Evolutionary conservation across 2,888 invertebrate species (phyloP).

Genomic region (Sinopyrophorus schimmeli): DNA sequence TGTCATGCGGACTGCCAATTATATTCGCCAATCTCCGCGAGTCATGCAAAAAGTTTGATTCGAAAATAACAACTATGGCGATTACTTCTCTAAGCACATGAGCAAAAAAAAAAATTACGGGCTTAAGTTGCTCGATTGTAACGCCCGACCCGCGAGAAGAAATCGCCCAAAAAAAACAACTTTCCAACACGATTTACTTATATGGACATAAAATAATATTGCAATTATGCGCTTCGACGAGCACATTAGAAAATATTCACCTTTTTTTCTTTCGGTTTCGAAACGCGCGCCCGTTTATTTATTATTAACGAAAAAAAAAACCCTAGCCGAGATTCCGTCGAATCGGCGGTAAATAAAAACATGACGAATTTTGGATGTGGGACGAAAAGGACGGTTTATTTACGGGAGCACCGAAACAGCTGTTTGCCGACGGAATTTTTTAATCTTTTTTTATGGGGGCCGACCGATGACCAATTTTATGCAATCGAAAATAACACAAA

Average conservation of each 20-base stretch:
- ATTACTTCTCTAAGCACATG: constrained; percentile 3
- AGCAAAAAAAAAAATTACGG: no score
- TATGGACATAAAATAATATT: no score
- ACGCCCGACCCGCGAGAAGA: no score
- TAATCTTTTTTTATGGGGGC: no score
- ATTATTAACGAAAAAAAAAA: no score
- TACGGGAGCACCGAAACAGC: constrained; percentile 34
- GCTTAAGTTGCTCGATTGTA: no score
- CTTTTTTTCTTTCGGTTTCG: no score
- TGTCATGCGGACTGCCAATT: constrained; percentile 15
- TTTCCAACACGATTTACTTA: no score
- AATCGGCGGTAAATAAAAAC: constrained; percentile 20
- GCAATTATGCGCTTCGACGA: neutral
- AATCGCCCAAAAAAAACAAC: no score
- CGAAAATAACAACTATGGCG: constrained; percentile 7
- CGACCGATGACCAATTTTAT: no score
- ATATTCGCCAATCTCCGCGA: constrained; percentile 15
- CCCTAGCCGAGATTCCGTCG: constrained; percentile 14
- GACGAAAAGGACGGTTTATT: constrained; percentile 35
- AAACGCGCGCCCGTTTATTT: no score
- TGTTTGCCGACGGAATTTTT: constrained; percentile 29
- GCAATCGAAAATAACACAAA: no score
- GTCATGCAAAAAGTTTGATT: constrained; percentile 24
- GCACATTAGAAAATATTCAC: neutral
- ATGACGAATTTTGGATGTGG: constrained; percentile 21